These are phyloP conservation scores for Calliphora vomitoria DNA, from an alignment of 2,888 invertebrate genomes.

Conservation along the genomic window DNA sequence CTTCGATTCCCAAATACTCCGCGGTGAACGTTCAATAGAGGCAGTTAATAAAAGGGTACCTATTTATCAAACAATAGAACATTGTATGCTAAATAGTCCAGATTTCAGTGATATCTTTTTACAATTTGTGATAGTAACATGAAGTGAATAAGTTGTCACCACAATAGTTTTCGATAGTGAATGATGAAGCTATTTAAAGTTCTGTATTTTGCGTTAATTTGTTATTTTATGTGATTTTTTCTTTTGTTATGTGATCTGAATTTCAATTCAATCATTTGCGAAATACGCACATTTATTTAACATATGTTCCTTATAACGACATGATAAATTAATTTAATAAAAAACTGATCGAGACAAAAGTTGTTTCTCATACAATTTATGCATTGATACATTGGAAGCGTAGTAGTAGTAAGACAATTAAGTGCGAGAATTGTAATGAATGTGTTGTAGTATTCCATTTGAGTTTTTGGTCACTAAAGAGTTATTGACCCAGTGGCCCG, in stretches of 20 bases:
- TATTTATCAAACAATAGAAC: too few relatives aligned
- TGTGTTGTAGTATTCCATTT: background rate
- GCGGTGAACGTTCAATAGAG: too few relatives aligned
- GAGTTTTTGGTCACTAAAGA: slow-evolving; percentile 4
- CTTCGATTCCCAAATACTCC: too few relatives aligned
- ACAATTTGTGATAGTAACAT: too few relatives aligned
- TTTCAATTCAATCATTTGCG: slow-evolving; percentile 46
- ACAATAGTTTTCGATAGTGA: background rate
- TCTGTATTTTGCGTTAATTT: background rate
- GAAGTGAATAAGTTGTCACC: background rate
- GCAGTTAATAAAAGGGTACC: too few relatives aligned
- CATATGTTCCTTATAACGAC: slow-evolving; percentile 21
- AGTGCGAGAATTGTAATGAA: background rate
- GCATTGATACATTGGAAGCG: background rate
- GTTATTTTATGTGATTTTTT: background rate
- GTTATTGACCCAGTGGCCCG: slow-evolving; percentile 60
- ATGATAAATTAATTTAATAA: slow-evolving; percentile 28
- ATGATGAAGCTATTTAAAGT: background rate
- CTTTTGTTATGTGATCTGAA: slow-evolving; percentile 48
- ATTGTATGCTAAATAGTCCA: too few relatives aligned
- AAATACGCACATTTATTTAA: slow-evolving; percentile 16
- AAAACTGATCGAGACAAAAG: slow-evolving; percentile 34
- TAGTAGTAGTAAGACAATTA: background rate
- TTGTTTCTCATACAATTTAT: background rate
- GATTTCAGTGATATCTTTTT: too few relatives aligned